phyloP scores from a whole-genome alignment of 2,888 invertebrate genomes.

The Dorcus hopei region DNA sequence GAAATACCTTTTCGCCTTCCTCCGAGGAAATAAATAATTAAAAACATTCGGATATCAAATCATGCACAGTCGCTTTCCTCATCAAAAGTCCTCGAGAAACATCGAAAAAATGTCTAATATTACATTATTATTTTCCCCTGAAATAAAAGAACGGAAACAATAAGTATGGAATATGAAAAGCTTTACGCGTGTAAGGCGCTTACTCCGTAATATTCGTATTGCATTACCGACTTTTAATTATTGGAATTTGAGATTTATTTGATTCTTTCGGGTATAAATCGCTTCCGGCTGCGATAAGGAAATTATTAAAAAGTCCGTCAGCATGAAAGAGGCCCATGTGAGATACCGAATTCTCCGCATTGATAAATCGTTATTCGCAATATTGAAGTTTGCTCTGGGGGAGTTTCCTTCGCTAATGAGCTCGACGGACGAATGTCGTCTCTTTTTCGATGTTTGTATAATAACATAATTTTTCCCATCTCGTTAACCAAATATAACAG shows the following conservation, averaged over 20 bases:
- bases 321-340: constrained; percentile 12
- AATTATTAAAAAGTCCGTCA: not conserved
- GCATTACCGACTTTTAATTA: constrained; percentile 13
- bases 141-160: constrained; percentile 6
- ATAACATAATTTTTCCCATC: too few species aligned
- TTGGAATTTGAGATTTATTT: constrained; percentile 5
- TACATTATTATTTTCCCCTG: constrained; percentile 14
- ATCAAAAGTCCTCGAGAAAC: constrained; percentile 10
- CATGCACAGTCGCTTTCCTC: constrained; percentile 19
- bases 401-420: constrained; percentile 18
- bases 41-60: constrained; percentile 30
- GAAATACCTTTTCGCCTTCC: constrained; percentile 27
- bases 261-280: not conserved
- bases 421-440: constrained; percentile 1
- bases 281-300: not conserved
- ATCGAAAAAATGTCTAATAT: constrained; percentile 17
- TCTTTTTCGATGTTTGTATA: too few species aligned
- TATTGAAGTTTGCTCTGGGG: constrained; percentile 29
- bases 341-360: constrained; percentile 14
- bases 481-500: too few species aligned
- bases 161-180: not conserved
- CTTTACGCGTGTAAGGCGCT: constrained; percentile 5
- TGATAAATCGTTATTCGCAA: constrained; percentile 28
- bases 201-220: constrained; percentile 4
- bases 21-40: constrained; percentile 30